Evolutionary conservation across 2,888 invertebrate species (phyloP).

Genomic region (Hemithea aestivaria): DNA sequence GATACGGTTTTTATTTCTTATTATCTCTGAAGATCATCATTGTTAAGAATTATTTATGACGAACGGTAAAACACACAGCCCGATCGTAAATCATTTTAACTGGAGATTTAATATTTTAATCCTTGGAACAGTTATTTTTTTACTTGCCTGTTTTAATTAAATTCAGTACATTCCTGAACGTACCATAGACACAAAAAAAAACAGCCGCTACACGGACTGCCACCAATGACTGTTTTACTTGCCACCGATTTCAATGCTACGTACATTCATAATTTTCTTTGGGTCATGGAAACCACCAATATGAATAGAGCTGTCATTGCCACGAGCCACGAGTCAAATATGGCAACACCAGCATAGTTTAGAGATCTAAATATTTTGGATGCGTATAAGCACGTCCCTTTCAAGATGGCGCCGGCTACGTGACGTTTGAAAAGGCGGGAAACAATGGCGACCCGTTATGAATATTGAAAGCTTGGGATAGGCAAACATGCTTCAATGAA

Average conservation of each 20-base stretch:
- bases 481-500: conserved; percentile 52
- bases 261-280: conserved; percentile 70
- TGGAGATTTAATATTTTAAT: conserved; percentile 32
- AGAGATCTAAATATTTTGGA: conserved; percentile 50
- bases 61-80: conserved; percentile 37
- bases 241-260: conserved; percentile 52
- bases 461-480: conserved; percentile 66
- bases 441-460: conserved; percentile 72
- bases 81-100: conserved; percentile 47
- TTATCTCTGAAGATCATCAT: conserved; percentile 47
- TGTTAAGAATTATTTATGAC: conserved; percentile 49
- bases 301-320: conserved; percentile 41
- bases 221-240: conserved; percentile 20
- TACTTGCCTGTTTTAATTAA: conserved; percentile 8
- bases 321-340: conserved; percentile 28
- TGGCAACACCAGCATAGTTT: conserved; percentile 32
- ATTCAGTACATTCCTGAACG: conserved; percentile 36
- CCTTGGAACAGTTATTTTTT: conserved; percentile 19
- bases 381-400: conserved; percentile 62
- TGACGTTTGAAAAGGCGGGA: conserved; percentile 65
- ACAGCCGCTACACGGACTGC: conserved; percentile 43
- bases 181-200: conserved; percentile 39
- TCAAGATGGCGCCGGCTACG: conserved; percentile 69
- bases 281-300: conserved; percentile 61
- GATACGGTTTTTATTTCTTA: conserved; percentile 39